Conservation (phyloP, 2,113 vertebrate species). For the Lasiurus borealis region DNA sequence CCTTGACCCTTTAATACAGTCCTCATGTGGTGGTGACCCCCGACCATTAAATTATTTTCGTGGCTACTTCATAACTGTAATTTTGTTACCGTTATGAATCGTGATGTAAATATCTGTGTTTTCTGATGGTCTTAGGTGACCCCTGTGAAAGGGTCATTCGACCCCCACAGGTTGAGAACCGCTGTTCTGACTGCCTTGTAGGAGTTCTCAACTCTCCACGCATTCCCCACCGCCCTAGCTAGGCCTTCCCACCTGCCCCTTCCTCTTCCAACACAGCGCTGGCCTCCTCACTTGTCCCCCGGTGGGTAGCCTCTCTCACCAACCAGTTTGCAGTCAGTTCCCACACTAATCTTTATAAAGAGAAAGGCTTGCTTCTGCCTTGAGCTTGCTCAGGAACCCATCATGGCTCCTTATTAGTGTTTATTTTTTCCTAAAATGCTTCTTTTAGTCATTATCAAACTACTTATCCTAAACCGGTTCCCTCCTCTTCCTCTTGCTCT, state of each 20-base stretch:
- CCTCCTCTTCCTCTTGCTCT: neutral
- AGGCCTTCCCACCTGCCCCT: neutral
- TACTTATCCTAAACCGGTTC: neutral
- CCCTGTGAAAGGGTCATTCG: too few species aligned
- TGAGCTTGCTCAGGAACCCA: neutral
- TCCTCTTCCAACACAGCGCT: rapidly evolving
- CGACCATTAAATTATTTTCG: too few species aligned
- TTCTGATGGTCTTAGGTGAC: too few species aligned
- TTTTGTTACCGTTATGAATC: too few species aligned
- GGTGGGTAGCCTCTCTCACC: neutral
- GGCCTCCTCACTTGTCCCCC: neutral
- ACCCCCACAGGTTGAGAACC: too few species aligned
- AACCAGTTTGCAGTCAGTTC: neutral
- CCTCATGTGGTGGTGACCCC: too few species aligned
- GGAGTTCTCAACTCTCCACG: neutral
- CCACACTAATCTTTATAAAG: neutral
- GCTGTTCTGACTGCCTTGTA: neutral
- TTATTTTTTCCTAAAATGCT: neutral
- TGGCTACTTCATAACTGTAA: too few species aligned
- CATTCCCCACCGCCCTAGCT: rapidly evolving
- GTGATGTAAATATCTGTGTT: too few species aligned
- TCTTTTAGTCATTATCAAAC: neutral
- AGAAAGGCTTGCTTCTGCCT: neutral
- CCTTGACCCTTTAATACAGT: too few species aligned
- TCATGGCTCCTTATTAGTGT: neutral